These are phyloP conservation scores for Ephydatia muelleri DNA, from an alignment of 37 sponge, comb jelly and placozoan species.

Conservation along the genomic window DNA sequence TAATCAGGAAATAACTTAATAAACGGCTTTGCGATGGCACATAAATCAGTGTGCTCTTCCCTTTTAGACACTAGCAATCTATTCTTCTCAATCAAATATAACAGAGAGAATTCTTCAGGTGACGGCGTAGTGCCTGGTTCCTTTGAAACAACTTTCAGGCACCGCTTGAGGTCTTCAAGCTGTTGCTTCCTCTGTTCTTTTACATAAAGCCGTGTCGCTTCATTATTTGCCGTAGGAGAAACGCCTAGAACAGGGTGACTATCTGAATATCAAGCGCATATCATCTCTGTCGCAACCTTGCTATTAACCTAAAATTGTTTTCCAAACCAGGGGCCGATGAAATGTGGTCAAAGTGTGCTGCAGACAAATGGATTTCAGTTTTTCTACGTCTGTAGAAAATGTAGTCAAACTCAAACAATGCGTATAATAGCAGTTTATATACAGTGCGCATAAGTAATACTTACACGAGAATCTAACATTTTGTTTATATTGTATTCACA, in stretches of 20 bases:
- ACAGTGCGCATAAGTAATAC: too few species aligned
- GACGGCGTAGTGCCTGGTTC: background rate
- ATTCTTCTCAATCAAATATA: background rate
- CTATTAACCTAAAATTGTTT: slow-evolving; percentile 44
- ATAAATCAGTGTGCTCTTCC: background rate
- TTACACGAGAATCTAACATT: too few species aligned
- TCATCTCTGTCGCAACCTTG: background rate
- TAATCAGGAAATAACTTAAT: slow-evolving; percentile 37
- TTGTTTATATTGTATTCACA: background rate
- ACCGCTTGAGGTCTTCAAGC: slow-evolving; percentile 36
- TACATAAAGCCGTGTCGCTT: slow-evolving; percentile 36
- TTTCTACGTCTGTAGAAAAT: slow-evolving; percentile 36
- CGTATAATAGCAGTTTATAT: too few species aligned
- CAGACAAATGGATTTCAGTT: slow-evolving; percentile 48
- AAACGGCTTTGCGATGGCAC: slow-evolving; percentile 34
- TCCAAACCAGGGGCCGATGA: slow-evolving; percentile 53
- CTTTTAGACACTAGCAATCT: background rate
- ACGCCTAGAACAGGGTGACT: slow-evolving; percentile 14
- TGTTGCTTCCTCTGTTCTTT: slow-evolving; percentile 31
- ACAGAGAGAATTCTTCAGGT: background rate
- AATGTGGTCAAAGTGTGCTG: slow-evolving; percentile 41
- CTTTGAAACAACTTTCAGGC: slow-evolving; percentile 27
- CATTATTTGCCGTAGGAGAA: slow-evolving; percentile 31
- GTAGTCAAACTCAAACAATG: background rate
- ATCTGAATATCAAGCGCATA: background rate